Evolutionary conservation across 2,113 vertebrate species (phyloP).

Genomic region (Macquaria ambigua): DNA sequence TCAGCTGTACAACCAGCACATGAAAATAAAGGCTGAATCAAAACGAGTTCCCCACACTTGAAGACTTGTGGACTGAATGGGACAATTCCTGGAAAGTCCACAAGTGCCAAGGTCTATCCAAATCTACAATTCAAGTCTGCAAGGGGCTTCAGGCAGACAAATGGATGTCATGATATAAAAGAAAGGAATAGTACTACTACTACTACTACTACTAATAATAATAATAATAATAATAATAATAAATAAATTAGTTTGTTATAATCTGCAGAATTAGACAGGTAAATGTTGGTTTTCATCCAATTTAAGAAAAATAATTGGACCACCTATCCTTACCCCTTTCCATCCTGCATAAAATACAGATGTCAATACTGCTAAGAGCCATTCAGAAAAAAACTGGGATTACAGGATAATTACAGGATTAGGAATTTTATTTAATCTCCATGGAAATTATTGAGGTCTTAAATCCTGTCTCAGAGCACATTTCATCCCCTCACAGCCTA

Average conservation of each 20-base stretch:
- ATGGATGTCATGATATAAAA: no score
- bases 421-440: no score
- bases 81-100: background rate
- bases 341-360: background rate
- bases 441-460: no score
- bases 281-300: background rate
- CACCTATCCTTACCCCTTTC: background rate
- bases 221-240: background rate
- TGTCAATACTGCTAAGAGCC: no score
- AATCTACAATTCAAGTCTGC: no score
- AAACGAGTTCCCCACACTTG: background rate
- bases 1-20: constrained; percentile 8
- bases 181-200: no score
- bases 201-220: background rate
- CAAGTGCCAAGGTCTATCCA: no score
- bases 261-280: background rate
- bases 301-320: background rate
- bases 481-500: no score
- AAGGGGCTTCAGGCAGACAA: no score
- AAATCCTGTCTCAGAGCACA: no score
- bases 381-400: no score
- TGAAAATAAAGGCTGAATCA: constrained; percentile 6
- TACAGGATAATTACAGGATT: no score
- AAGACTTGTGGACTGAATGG: background rate
- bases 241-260: background rate